These are phyloP conservation scores for Rotaria sp. DNA, from an alignment of 2,888 invertebrate genomes.

Conservation along the genomic window DNA sequence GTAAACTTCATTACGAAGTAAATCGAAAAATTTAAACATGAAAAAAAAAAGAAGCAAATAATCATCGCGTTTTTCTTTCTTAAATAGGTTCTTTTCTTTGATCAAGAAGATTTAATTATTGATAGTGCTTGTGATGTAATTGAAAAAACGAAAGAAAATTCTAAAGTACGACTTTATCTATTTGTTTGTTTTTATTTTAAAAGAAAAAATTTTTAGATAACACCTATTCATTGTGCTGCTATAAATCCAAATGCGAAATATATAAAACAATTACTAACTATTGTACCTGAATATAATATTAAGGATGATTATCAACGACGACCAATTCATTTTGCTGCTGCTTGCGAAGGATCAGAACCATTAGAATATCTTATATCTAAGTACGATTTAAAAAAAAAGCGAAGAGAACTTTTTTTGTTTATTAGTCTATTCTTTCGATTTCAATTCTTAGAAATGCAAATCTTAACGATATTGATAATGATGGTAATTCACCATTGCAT, in stretches of 20 bases:
- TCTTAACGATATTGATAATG: constrained; percentile 49
- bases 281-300: constrained; percentile 56
- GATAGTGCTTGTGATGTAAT: constrained; percentile 52
- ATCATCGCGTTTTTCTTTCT: constrained; percentile 41
- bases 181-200: neutral
- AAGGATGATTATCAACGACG: constrained; percentile 55
- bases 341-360: constrained; percentile 57
- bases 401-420: constrained; percentile 39
- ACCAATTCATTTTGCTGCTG: constrained; percentile 60
- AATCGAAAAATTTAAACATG: neutral
- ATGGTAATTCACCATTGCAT: constrained; percentile 39
- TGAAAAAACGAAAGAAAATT: constrained; percentile 51
- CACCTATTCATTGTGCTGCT: constrained; percentile 60
- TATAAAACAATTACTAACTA: constrained; percentile 53
- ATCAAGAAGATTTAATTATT: constrained; percentile 48
- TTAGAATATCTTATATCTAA: constrained; percentile 53
- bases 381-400: constrained; percentile 41
- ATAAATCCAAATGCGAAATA: constrained; percentile 59
- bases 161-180: constrained; percentile 45
- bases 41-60: too few species aligned
- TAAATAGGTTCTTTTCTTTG: constrained; percentile 49
- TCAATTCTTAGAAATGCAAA: constrained; percentile 48
- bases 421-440: constrained; percentile 41
- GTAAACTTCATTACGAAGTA: constrained; percentile 53
- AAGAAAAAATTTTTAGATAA: constrained; percentile 49